Conservation (phyloP, 2,888 invertebrate genomes). For the Merodon equestris region DNA sequence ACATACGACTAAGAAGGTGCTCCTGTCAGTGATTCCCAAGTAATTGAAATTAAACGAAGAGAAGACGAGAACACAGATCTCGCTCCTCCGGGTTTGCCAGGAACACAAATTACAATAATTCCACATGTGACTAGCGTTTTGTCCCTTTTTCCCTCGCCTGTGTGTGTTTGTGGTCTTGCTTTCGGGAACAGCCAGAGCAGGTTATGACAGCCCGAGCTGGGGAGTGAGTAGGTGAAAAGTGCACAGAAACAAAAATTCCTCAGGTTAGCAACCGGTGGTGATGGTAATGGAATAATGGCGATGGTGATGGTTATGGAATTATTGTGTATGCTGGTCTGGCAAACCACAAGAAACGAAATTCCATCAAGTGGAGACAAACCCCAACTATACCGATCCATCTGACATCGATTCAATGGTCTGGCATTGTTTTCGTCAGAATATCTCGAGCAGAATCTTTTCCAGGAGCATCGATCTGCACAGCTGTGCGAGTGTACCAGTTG, state of each 20-base stretch:
- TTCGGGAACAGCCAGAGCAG: constrained; percentile 49
- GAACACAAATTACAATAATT: constrained; percentile 66
- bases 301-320: not conserved
- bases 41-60: constrained; percentile 68
- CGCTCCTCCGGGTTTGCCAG: constrained; percentile 49
- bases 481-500: constrained; percentile 38
- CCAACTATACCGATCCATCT: not conserved
- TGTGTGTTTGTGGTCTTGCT: constrained; percentile 19
- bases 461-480: constrained; percentile 25
- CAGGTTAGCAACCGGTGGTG: constrained; percentile 60
- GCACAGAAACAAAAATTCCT: constrained; percentile 45
- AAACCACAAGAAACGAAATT: constrained; percentile 35
- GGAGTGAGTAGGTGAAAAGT: constrained; percentile 51
- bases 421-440: constrained; percentile 63
- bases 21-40: constrained; percentile 47
- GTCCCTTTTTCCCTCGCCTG: constrained; percentile 5
- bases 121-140: constrained; percentile 45
- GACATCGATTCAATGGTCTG: constrained; percentile 8
- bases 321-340: constrained; percentile 51
- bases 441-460: constrained; percentile 56
- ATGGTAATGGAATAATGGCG: not conserved
- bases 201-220: constrained; percentile 66
- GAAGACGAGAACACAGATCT: constrained; percentile 36
- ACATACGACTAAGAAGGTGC: constrained; percentile 29
- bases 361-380: constrained; percentile 11